Evolutionary conservation across 1,140 invertebrate genomes (phyloP).

Genomic region (Arion vulgaris): DNA sequence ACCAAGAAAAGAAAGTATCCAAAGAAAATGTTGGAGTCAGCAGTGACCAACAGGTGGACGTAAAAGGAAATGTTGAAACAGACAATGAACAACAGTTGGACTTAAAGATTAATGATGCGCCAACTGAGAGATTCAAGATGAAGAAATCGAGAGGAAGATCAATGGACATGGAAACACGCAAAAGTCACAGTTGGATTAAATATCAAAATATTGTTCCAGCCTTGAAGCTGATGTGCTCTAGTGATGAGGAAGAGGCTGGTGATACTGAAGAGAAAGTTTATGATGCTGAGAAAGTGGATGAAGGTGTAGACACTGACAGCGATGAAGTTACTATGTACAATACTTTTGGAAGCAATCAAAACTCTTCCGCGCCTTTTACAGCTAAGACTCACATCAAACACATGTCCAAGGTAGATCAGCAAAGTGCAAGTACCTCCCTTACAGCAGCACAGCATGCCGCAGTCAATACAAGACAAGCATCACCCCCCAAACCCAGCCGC

Average conservation of each 20-base stretch:
- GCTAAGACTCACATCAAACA: background rate
- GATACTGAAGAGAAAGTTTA: background rate
- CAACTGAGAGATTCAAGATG: background rate
- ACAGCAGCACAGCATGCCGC: background rate
- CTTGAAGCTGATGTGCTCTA: conserved; percentile 50
- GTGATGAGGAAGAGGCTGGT: conserved; percentile 50
- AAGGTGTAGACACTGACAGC: background rate
- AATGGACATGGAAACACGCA: conserved; percentile 54
- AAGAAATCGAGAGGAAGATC: conserved; percentile 42
- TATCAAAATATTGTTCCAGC: conserved; percentile 45
- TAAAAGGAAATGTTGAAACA: too few species aligned
- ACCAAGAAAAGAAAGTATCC: too few species aligned
- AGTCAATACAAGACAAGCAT: background rate
- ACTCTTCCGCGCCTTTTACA: background rate
- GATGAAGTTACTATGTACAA: background rate
- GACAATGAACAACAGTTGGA: background rate
- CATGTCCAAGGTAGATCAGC: background rate
- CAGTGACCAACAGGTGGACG: too few species aligned
- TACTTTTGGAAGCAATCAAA: background rate
- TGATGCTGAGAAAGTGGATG: background rate
- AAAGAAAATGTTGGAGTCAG: background rate
- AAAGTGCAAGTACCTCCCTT: background rate
- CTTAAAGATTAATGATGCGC: background rate
- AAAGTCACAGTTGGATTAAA: conserved; percentile 28
- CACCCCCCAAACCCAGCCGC: background rate